Conservation (phyloP, 2,113 vertebrate species). For the Sisor rabdophorus region DNA sequence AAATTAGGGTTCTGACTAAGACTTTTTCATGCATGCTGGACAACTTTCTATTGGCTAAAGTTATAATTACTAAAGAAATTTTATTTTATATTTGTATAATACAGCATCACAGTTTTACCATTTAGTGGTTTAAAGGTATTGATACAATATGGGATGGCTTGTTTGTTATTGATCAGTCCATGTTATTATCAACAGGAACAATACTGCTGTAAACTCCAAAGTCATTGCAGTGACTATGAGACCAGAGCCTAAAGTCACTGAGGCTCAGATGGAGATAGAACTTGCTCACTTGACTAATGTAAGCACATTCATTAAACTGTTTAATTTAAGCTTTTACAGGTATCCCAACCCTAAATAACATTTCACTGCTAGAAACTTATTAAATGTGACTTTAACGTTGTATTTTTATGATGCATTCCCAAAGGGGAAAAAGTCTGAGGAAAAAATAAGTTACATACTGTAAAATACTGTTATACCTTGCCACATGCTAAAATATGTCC, state of each 20-base stretch:
- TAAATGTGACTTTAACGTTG: background rate
- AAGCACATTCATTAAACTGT: conserved; percentile 64
- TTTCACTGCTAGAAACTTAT: background rate
- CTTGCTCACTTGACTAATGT: conserved; percentile 93
- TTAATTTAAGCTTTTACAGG: background rate
- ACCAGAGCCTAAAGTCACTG: conserved; percentile 84
- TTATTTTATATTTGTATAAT: background rate
- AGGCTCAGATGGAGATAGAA: conserved; percentile 92
- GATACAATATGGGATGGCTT: background rate
- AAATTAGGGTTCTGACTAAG: too few species aligned
- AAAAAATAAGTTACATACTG: background rate
- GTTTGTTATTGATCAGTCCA: background rate
- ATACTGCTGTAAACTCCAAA: conserved; percentile 95
- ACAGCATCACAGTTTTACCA: background rate
- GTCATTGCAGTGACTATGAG: conserved; percentile 95
- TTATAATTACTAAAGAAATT: too few species aligned
- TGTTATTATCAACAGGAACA: conserved; percentile 77
- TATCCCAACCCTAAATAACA: background rate
- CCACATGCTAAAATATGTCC: conserved; percentile 14
- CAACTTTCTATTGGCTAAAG: too few species aligned
- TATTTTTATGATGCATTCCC: conserved; percentile 15
- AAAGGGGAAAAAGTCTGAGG: background rate
- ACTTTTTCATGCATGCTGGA: too few species aligned
- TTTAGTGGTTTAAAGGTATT: background rate
- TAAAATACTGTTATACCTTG: background rate